Base-by-base conservation (phyloP, 2,888 invertebrate species). In the Strigamia crassipes region DNA sequence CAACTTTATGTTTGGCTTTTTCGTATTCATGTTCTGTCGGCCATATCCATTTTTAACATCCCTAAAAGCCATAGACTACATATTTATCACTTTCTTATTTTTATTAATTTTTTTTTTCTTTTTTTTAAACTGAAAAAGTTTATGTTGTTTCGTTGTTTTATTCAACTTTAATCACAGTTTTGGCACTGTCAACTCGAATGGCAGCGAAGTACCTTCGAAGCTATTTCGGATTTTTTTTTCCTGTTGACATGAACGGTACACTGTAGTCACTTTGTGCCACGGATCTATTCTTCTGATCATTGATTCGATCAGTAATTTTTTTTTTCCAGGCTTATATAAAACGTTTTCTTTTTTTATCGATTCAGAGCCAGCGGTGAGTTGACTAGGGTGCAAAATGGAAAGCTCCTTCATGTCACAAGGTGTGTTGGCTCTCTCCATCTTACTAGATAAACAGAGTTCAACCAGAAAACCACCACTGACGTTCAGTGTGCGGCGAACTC, bases 351-450 rank as follows among this genome's bases (percentile, higher is more conserved):
- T 66, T 66, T 66, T 66, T 66, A 66, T 66, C 23, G 61, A 66
- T 66, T 66, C 9, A 66, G 21, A n/a, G 23, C 23, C 61, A 46
- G n/a, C 46, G 46, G 46, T 46, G 46, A 46, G 46, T 46, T 46
- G 46, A 46, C 61, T 66, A 23, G 23, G 23, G 61, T 9, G 61
- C 23, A 66, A 66, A 23, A 66, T 66, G 61, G 61, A 66, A 66
- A 66, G 23, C 61, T 66, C 23, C 61, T 66, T 23, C 21, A 9
- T 66, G 61, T 66, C 61, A 66, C 23, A 21, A 66, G 61, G 61
- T 66, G 61, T 66, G 61, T 66, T 66, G 61, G 18, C 18, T 66
- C 61, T 66, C 61, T 66, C 18, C 61, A 66, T 66, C 61, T 66
- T 15, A 66, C 61, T 18, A 66, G 61, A 66, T 66, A 66, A 66